Evolutionary conservation across 2,888 invertebrate species (phyloP).

Genomic region (Copidosoma aretas): DNA sequence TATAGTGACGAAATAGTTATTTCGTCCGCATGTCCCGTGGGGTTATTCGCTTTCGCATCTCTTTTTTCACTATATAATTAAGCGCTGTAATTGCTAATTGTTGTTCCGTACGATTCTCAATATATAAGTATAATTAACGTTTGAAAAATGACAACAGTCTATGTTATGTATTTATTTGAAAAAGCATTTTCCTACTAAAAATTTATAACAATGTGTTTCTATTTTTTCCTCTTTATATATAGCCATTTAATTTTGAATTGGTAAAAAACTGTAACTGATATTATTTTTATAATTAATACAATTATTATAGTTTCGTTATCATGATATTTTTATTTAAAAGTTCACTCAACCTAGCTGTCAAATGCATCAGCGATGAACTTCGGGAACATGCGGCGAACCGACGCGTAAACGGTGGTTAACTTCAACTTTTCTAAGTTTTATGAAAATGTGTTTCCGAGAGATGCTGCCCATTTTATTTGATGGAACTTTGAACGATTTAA

Average conservation of each 20-base stretch:
- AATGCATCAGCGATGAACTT: not conserved
- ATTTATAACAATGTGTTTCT: not conserved
- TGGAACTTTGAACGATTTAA: constrained; percentile 53
- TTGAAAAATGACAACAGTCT: too few relatives aligned
- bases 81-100: constrained; percentile 1
- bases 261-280: not conserved
- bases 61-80: not conserved
- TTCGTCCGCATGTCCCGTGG: constrained; percentile 22
- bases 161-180: too few relatives aligned
- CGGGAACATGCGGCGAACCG: constrained; percentile 6
- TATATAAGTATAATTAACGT: too few relatives aligned
- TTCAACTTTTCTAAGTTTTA: constrained; percentile 47
- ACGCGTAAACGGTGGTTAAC: not conserved
- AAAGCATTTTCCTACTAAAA: too few relatives aligned
- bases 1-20: constrained; percentile 46
- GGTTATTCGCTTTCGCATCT: constrained; percentile 18
- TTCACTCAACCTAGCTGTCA: too few relatives aligned
- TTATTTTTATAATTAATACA: not conserved
- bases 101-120: not conserved
- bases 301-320: too few relatives aligned
- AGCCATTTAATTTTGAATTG: not conserved
- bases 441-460: constrained; percentile 47
- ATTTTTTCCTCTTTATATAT: not conserved
- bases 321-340: too few relatives aligned
- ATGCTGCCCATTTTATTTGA: constrained; percentile 59